Conservation (phyloP, 2,888 invertebrate species). For the Eupithecia insigniata region DNA sequence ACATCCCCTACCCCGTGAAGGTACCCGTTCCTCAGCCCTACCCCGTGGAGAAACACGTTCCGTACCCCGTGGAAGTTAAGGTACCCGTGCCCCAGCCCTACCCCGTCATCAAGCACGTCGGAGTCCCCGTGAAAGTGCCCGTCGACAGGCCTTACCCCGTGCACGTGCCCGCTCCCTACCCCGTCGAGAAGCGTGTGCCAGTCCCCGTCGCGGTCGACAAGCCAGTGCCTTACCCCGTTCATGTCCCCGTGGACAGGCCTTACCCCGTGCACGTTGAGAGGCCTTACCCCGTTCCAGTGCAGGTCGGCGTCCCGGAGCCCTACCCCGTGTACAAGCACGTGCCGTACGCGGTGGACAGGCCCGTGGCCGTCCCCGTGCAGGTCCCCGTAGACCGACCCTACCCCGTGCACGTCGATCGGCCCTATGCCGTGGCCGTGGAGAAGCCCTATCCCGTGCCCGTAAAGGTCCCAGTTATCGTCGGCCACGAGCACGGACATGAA, state of each 20-base stretch:
- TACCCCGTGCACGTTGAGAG: slow-evolving; percentile 83
- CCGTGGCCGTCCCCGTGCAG: slow-evolving; percentile 87
- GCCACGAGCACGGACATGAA: slow-evolving; percentile 59
- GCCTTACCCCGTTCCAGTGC: slow-evolving; percentile 81
- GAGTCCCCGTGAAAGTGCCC: slow-evolving; percentile 87
- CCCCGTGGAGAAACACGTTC: slow-evolving; percentile 90
- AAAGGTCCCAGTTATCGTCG: slow-evolving; percentile 76
- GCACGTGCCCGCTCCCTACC: slow-evolving; percentile 86
- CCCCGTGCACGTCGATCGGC: slow-evolving; percentile 83
- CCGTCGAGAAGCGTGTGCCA: slow-evolving; percentile 85
- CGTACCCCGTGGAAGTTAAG: slow-evolving; percentile 89
- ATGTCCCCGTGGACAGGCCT: slow-evolving; percentile 86
- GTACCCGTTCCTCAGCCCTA: slow-evolving; percentile 90
- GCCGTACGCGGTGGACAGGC: slow-evolving; percentile 85
- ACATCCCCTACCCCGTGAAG: slow-evolving; percentile 89
- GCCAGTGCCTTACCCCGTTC: slow-evolving; percentile 86
- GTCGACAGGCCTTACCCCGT: slow-evolving; percentile 89
- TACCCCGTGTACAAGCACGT: slow-evolving; percentile 88
- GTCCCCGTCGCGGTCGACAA: slow-evolving; percentile 86
- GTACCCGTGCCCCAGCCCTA: slow-evolving; percentile 90
- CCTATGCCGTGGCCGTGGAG: slow-evolving; percentile 78
- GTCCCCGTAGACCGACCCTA: slow-evolving; percentile 87
- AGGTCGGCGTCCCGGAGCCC: slow-evolving; percentile 84
- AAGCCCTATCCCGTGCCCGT: slow-evolving; percentile 84
- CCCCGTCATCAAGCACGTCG: slow-evolving; percentile 87